These are phyloP conservation scores for Hypomesus transpacificus DNA, from an alignment of 2,113 vertebrate species.

Conservation along the genomic window DNA sequence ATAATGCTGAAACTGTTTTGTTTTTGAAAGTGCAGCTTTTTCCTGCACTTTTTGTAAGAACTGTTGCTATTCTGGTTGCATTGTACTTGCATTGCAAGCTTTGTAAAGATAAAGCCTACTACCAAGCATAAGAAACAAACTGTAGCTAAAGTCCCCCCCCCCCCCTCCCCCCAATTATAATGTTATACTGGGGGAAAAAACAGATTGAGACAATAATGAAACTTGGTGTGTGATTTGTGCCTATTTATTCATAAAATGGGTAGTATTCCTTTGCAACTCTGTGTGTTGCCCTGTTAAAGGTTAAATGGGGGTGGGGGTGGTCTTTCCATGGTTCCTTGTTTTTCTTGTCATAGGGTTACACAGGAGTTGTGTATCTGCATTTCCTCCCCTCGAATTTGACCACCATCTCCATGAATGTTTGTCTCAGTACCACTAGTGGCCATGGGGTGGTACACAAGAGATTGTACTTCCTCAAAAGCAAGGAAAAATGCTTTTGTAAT, in stretches of 20 bases:
- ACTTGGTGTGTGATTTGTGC: conserved; percentile 40
- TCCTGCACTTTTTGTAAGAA: conserved; percentile 36
- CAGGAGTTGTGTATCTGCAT: conserved; percentile 4
- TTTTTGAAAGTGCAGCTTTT: conserved; percentile 46
- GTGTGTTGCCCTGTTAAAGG: not conserved
- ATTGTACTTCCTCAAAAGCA: conserved; percentile 13
- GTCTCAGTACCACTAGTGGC: conserved; percentile 25
- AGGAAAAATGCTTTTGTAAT: conserved; percentile 20
- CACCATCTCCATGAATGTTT: not conserved
- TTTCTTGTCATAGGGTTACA: not conserved
- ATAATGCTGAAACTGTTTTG: conserved; percentile 57
- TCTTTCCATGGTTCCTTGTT: conserved; percentile 21
- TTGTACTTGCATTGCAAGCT: conserved; percentile 8
- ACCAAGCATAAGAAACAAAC: conserved; percentile 1
- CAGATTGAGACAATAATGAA: conserved; percentile 25
- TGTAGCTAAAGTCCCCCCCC: not conserved
- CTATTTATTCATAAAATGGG: conserved; percentile 46
- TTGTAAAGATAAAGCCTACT: conserved; percentile 18
- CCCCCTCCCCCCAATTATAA: too few relatives aligned
- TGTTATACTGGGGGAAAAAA: not conserved
- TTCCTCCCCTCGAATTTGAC: not conserved
- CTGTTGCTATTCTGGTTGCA: conserved; percentile 30
- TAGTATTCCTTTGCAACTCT: conserved; percentile 14
- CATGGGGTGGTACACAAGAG: conserved; percentile 51
- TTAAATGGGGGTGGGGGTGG: too few relatives aligned